Base-by-base conservation (phyloP, 2,113 vertebrate genomes). In the Delphinapterus leucas region DNA sequence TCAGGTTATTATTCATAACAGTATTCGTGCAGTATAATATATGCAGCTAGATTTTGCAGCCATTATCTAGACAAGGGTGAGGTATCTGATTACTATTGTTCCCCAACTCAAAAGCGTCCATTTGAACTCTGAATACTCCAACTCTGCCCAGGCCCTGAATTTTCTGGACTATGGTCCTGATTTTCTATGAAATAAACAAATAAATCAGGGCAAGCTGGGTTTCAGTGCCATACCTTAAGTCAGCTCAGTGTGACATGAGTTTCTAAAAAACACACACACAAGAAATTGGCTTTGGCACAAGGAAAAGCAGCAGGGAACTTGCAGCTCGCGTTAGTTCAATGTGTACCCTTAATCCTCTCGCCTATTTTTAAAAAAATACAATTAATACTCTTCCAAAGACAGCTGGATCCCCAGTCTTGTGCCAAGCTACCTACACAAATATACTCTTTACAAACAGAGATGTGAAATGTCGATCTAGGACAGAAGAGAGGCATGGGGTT, bases 361-460 rank as follows among this genome's bases (percentile, higher is more conserved):
- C 90, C 89, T 90, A 49, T 95, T 97, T 97, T 94, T 20, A 0
- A 3, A 93, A 98, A 98, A 70, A 61, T 41, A 89, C 74, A 93
- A 74, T 70, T 70, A 63, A 60, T 91, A 79, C 38, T 83, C 87
- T 94, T 93, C 70, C 84, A 74, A 71, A 92, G 79, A 73, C 86
- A 80, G 95, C 88, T 95, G 96, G 88, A 83, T 70, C 61, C 85
- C 58, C 82, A 12, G 68, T 68, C 67, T 70, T 21, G 71, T 70
- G 85, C 88, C 95, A 93, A 92, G 55, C 82, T 91, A 36, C 61
- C 58, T 80, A 86, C 67, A 88, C 93, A 93, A 91, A 97, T 74
- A 90, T 1, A 97, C 67, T 61, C 88, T 93, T 90, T 44, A 74
- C 91, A 96, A 89, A 95, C 97, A 93, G 97, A 97, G 90, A 95